phyloP scores from a whole-genome alignment of 2,888 invertebrate genomes.

The Cheilosia vernalis region DNA sequence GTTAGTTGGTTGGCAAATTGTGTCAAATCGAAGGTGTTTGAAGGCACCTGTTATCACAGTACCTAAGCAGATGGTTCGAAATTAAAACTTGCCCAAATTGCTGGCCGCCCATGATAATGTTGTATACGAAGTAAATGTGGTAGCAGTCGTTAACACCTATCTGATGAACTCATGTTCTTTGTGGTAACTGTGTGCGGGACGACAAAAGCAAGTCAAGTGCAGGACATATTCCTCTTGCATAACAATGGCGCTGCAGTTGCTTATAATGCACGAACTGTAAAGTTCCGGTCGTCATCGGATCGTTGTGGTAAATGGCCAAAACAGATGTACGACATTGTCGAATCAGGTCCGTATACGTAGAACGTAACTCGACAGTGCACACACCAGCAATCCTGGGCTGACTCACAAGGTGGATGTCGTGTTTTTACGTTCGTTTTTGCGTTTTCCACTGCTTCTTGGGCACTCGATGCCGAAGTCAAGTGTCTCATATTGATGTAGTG shows the following conservation, averaged over 20 bases:
- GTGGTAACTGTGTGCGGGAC: slow-evolving; percentile 38
- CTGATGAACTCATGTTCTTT: slow-evolving; percentile 57
- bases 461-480: slow-evolving; percentile 52
- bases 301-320: slow-evolving; percentile 48
- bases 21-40: slow-evolving; percentile 52
- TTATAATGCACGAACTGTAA: slow-evolving; percentile 29
- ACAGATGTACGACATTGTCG: slow-evolving; percentile 67
- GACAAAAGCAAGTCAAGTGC: slow-evolving; percentile 42
- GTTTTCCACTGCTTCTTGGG: not conserved
- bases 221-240: slow-evolving; percentile 60
- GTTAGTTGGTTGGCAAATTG: slow-evolving; percentile 24
- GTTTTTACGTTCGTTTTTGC: not conserved
- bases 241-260: slow-evolving; percentile 37
- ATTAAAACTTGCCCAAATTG: slow-evolving; percentile 10
- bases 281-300: slow-evolving; percentile 66
- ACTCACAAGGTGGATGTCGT: slow-evolving; percentile 51
- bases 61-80: slow-evolving; percentile 51
- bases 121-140: slow-evolving; percentile 33
- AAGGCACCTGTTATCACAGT: slow-evolving; percentile 50
- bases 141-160: slow-evolving; percentile 44
- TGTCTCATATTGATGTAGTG: slow-evolving; percentile 48
- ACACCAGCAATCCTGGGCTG: slow-evolving; percentile 52
- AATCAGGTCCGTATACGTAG: slow-evolving; percentile 22
- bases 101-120: slow-evolving; percentile 5
- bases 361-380: not conserved